These are phyloP conservation scores for Sturnira hondurensis DNA, from an alignment of 2,113 vertebrate species.

Conservation along the genomic window DNA sequence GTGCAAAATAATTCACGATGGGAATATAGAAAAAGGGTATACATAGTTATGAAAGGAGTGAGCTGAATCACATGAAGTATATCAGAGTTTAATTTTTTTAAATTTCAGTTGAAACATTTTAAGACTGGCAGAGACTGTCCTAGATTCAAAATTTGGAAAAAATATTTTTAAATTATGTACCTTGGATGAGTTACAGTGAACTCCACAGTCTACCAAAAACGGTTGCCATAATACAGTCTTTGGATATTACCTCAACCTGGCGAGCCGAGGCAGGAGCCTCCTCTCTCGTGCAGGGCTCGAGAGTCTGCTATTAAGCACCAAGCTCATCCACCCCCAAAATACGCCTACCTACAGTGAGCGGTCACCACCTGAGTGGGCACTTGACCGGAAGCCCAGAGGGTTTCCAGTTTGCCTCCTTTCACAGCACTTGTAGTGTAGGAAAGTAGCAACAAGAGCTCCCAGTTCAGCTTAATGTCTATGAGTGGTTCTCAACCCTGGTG, in stretches of 20 bases:
- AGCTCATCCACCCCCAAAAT: background rate
- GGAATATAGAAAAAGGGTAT: background rate
- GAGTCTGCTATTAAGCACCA: background rate
- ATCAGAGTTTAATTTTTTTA: background rate
- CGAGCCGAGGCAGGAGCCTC: background rate
- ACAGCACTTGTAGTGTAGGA: background rate
- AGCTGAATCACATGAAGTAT: background rate
- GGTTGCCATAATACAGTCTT: background rate
- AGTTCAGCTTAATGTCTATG: background rate
- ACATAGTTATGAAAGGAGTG: background rate
- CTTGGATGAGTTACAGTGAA: constrained; percentile 25
- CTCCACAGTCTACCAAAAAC: background rate
- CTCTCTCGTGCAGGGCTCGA: background rate
- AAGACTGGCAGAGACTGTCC: background rate
- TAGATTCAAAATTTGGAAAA: background rate
- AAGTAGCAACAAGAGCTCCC: background rate
- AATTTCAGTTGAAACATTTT: constrained; percentile 12
- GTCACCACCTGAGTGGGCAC: background rate
- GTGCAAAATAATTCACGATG: background rate
- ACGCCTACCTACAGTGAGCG: background rate
- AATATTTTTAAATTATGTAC: background rate
- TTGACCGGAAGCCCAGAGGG: background rate
- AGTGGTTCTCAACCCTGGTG: background rate
- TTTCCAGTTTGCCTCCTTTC: background rate
- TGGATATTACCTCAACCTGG: constrained; percentile 6